Evolutionary conservation across 1,140 invertebrate species (phyloP), one percentile per base, ranked within the genome.

Genomic region (Diachasmimorpha longicaudata): DNA sequence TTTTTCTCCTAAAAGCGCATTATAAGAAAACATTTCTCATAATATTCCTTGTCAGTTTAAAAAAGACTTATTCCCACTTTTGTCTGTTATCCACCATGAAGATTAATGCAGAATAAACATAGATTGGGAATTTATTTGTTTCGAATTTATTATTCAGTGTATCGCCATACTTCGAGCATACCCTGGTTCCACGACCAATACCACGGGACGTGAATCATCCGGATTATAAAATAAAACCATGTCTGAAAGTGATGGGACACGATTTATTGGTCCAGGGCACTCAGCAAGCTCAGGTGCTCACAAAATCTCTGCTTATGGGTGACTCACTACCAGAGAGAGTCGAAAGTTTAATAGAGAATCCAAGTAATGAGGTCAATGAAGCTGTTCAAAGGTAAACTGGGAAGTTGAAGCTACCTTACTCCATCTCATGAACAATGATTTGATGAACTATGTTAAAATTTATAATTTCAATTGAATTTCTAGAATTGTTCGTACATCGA

Each of bases 261-360:
- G 92, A 91, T 89, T 91, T 95, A 21, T 85, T 96, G 4, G 81
- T 95, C 55, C 91, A 93, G 85, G 95, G 95, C 11, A 78, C 94
- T 37, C 80, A 88, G 0, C 95, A 96, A 90, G 94, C 94, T 14
- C 90, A 92, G 87, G 84, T 93, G 19, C 85, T 96, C 5, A 94
- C 93, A n/a, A 96, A 96, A 82, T 92, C 93, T 14, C 85, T 96
- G 16, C 85, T 92, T 84, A 85, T 95, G 42, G 84, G 92, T 77
- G 83, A 91, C 52, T 89, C 85, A 75, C 84, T 95, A 36, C 94
- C 94, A 19, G 85, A 91, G 5, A 88, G 86, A 78, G 88, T 95
- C 58, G 67, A 87, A 74, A 75, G 81, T 44, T 67, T 85, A 4
- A 83, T 88, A 44, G 85, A 88, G 63, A 78, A 90, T 1, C 79